Percentiles rank a stretch among this genome's conserved stretches.
phyloP scores from a whole-genome alignment of 2,888 invertebrate genomes.

The Sepioteuthis lessoniana region DNA sequence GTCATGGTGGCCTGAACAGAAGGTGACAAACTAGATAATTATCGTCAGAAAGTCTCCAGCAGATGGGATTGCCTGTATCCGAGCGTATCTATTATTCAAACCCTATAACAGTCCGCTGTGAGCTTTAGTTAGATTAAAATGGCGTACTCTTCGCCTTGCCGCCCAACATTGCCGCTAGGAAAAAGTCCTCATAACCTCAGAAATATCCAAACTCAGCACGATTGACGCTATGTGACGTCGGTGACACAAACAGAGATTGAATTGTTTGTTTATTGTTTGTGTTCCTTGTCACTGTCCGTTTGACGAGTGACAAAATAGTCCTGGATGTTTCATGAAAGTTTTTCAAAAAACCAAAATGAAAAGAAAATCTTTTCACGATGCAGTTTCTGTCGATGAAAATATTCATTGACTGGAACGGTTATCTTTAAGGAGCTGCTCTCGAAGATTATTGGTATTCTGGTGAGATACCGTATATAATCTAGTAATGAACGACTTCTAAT shows the following conservation, averaged over 20 bases:
- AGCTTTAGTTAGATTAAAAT: background rate
- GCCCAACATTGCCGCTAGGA: background rate
- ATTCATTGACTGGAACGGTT: too few species aligned
- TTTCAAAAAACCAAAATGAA: too few species aligned
- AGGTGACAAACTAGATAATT: background rate
- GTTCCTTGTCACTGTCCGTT: background rate
- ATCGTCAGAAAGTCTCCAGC: background rate
- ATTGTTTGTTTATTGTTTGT: background rate
- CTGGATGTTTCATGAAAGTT: too few species aligned
- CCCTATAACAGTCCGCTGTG: background rate
- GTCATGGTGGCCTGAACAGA: background rate
- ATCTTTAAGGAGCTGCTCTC: too few species aligned
- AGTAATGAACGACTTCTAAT: too few species aligned
- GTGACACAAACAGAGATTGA: background rate
- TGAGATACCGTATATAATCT: too few species aligned
- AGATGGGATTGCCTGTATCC: background rate
- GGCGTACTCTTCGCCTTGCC: background rate
- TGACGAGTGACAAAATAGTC: background rate
- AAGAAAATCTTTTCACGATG: too few species aligned
- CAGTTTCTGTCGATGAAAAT: too few species aligned
- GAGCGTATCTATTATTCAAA: background rate
- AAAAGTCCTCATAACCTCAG: background rate
- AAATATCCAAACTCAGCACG: background rate
- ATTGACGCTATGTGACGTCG: background rate
- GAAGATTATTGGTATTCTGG: too few species aligned